Evolutionary conservation across 2,797 vertebrate species (phyloP).

Genomic region (Pseudopleuronectes americanus): DNA sequence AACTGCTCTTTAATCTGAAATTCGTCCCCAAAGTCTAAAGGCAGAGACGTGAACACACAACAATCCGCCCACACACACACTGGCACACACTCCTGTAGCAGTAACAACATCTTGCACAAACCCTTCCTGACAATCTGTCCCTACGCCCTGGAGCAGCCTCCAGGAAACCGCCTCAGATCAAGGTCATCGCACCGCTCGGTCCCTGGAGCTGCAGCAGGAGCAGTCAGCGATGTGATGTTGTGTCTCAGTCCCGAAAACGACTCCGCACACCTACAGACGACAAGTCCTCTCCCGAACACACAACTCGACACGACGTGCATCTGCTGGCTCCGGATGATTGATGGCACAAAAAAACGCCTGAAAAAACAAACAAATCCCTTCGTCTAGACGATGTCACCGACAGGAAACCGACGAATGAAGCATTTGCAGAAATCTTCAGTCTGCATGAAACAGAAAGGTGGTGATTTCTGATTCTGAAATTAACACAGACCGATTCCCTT

Average conservation of each 20-base stretch:
- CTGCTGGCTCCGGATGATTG: conserved; percentile 50
- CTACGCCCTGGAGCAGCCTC: conserved; percentile 70
- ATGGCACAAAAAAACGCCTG: conserved; percentile 28
- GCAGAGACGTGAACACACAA: not conserved
- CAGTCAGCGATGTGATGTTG: conserved; percentile 33
- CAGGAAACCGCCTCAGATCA: conserved; percentile 65
- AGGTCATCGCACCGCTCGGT: conserved; percentile 48
- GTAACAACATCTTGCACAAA: conserved; percentile 64
- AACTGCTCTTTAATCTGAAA: not conserved
- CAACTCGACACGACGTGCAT: conserved; percentile 28
- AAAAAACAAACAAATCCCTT: conserved; percentile 17
- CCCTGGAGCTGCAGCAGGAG: conserved; percentile 44
- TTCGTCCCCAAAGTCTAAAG: conserved; percentile 21
- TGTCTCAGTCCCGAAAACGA: conserved; percentile 23
- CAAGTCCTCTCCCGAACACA: conserved; percentile 8
- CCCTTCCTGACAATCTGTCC: conserved; percentile 66
- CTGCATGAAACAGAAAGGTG: not conserved
- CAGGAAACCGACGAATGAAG: not conserved
- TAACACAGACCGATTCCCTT: conserved; percentile 29
- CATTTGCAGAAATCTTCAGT: not conserved
- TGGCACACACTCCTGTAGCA: conserved; percentile 35
- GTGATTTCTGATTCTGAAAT: conserved; percentile 24
- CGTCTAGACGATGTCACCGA: conserved; percentile 3
- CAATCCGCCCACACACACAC: not conserved
- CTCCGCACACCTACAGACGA: conserved; percentile 31